Percentiles rank a stretch among this genome's conserved stretches.
Conservation (phyloP, 2,113 vertebrate genomes). For the Dipodomys stephensi region DNA sequence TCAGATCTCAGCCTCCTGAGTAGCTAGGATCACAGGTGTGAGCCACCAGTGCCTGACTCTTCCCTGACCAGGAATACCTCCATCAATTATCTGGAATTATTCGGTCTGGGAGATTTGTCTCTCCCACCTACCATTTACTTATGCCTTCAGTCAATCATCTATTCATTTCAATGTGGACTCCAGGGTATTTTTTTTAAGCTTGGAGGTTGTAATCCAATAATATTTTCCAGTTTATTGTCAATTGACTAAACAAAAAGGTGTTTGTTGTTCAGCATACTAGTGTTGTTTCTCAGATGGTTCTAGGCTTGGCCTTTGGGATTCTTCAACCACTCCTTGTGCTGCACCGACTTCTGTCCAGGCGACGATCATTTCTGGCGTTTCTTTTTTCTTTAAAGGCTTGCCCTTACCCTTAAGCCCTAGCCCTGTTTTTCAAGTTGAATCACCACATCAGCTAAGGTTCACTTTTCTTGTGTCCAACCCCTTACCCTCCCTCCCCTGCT, state of each 20-base stretch:
- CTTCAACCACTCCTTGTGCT: not conserved
- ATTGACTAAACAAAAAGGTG: too few species aligned
- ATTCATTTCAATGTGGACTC: not conserved
- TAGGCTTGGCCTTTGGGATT: not conserved
- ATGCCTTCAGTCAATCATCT: not conserved
- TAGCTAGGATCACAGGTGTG: too few species aligned
- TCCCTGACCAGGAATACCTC: not conserved
- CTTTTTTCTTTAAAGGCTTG: too few species aligned
- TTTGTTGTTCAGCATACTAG: too few species aligned
- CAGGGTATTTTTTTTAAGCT: not conserved
- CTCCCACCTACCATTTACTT: not conserved
- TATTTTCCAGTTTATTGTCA: not conserved
- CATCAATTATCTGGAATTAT: not conserved
- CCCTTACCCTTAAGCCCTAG: not conserved
- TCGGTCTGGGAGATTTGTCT: not conserved
- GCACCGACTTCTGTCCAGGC: not conserved
- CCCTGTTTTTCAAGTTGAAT: not conserved
- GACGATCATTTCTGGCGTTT: not conserved
- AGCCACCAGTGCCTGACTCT: not conserved
- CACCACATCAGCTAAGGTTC: fast-evolving
- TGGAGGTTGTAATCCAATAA: not conserved
- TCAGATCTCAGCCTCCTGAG: too few species aligned
- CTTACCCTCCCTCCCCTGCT: not conserved
- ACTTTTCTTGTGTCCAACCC: not conserved
- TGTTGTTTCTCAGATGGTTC: not conserved